Base-by-base conservation (phyloP, 2,797 vertebrate species). In the Dendrocincla tyrannina region DNA sequence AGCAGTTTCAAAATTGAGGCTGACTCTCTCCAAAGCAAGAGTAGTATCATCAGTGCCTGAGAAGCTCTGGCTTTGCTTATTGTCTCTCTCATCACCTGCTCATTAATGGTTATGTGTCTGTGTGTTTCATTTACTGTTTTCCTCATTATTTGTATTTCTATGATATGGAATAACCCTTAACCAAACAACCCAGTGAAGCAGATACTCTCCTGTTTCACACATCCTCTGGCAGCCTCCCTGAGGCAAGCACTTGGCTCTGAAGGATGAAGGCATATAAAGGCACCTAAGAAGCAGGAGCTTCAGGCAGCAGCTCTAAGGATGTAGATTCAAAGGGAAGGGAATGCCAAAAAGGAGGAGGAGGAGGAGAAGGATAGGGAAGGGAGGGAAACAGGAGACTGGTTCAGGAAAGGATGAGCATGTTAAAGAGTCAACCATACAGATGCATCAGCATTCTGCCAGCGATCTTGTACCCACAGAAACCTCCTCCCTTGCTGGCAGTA, bases 331-430 rank as follows among this genome's bases (percentile, higher is more conserved):
- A 28, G 28, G 37, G n/a, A 32, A 82, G 7, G 42, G 27, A 93
- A 67, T 19, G 44, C 41, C 28, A 23, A 22, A 68, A 69, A 46
- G 44, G 44, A 46, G 44, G 44, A 49, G 9, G 9, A 49, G 18
- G 2, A 80, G 22, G 32, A 64, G 20, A 14, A 86, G 37, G 12
- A 33, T 11, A 7, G 24, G 20, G 13, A 12, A 73, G 17, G 24
- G 16, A 44, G 25, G 23, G 28, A 17, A 32, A 59, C 72, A 46
- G 6, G 25, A 19, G 1, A 9, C 0, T 1, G 46, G 6, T 81
- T 81, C 62, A 55, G 47, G 41, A 28, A 62, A 88, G 28, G 64
- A 70, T 0, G 2, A 80, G 23, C 2, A 1, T 23, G 52, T 47
- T 42, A 32, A 70, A 58, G 27, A 80, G 11, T 64, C 25, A 77